Percentiles rank a stretch among this genome's conserved stretches.
phyloP scores from a whole-genome alignment of 2,888 invertebrate species.

The Dermolepida albohirtum region DNA sequence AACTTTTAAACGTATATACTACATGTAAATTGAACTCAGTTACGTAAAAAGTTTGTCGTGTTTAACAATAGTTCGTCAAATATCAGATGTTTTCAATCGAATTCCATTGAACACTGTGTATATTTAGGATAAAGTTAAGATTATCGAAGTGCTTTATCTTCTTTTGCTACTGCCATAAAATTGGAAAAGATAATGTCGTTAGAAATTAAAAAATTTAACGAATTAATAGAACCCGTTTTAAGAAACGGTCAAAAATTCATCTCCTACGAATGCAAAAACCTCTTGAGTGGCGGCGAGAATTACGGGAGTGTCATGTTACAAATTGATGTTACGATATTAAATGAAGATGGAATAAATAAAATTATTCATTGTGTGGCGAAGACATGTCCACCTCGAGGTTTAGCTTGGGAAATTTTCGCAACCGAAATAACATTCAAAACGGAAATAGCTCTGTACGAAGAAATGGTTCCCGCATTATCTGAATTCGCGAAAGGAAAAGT shows the following conservation, averaged over 20 bases:
- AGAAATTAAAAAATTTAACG: slow-evolving; percentile 10
- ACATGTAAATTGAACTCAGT: no score
- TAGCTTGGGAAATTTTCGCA: slow-evolving; percentile 66
- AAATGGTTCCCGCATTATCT: slow-evolving; percentile 64
- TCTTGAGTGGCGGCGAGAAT: slow-evolving; percentile 68
- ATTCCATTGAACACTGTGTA: neutral
- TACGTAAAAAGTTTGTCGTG: no score
- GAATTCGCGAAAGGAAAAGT: slow-evolving; percentile 62
- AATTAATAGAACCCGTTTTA: neutral
- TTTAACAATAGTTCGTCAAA: no score
- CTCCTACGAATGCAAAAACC: neutral
- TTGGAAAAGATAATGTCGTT: slow-evolving; percentile 8
- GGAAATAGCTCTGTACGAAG: slow-evolving; percentile 67
- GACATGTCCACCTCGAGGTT: slow-evolving; percentile 66
- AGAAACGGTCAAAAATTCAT: slow-evolving; percentile 12
- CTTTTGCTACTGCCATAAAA: neutral
- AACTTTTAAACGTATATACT: no score
- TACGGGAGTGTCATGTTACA: slow-evolving; percentile 69
- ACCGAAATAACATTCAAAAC: slow-evolving; percentile 66
- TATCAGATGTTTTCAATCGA: neutral
- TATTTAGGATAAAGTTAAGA: no score
- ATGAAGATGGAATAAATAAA: slow-evolving; percentile 49
- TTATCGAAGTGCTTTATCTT: neutral
- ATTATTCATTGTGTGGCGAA: slow-evolving; percentile 60
- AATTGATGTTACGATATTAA: slow-evolving; percentile 54